A percentile compares a stretch with the other conserved stretches of the same genome.
These are phyloP conservation scores for Micropterix aruncella DNA, from an alignment of 2,888 invertebrate species.

Conservation along the genomic window DNA sequence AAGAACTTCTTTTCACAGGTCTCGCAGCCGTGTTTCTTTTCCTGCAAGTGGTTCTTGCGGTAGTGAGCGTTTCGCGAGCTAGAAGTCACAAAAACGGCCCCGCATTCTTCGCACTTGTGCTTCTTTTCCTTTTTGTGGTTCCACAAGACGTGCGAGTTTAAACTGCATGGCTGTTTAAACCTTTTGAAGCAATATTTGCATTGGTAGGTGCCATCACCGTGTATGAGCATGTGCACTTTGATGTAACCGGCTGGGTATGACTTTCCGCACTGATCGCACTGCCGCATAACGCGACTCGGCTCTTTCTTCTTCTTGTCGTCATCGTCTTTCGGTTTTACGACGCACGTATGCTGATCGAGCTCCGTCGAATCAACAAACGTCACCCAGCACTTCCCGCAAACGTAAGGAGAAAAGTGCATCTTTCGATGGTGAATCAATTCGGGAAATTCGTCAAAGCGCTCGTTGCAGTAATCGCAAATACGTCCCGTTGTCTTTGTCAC, in stretches of 20 bases:
- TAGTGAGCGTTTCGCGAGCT: slow-evolving; percentile 32
- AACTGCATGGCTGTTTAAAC: slow-evolving; percentile 32
- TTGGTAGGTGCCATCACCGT: slow-evolving; percentile 27
- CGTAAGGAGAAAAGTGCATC: slow-evolving; percentile 26
- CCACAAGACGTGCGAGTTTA: slow-evolving; percentile 33
- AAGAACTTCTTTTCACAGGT: slow-evolving; percentile 32
- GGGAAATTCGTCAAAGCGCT: slow-evolving; percentile 32
- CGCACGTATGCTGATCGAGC: slow-evolving; percentile 22
- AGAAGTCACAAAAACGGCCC: slow-evolving; percentile 32
- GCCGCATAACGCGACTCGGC: slow-evolving; percentile 17
- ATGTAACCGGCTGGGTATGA: slow-evolving; percentile 35
- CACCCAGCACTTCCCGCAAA: slow-evolving; percentile 34
- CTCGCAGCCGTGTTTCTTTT: slow-evolving; percentile 33
- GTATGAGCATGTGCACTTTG: slow-evolving; percentile 32
- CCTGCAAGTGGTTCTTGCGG: slow-evolving; percentile 32
- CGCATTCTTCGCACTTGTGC: slow-evolving; percentile 33
- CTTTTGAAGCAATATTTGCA: slow-evolving; percentile 35
- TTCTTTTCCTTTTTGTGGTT: slow-evolving; percentile 33
- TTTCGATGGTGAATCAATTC: slow-evolving; percentile 29
- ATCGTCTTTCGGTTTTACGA: neutral
- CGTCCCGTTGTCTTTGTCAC: slow-evolving; percentile 18
- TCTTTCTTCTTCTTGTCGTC: slow-evolving; percentile 1
- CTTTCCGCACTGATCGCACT: slow-evolving; percentile 37
- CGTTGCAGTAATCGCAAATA: slow-evolving; percentile 32
- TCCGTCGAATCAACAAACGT: slow-evolving; percentile 24